Percentiles rank a stretch among this genome's conserved stretches.
Conservation (phyloP, 2,113 vertebrate species). For the Dicentrarchus labrax region DNA sequence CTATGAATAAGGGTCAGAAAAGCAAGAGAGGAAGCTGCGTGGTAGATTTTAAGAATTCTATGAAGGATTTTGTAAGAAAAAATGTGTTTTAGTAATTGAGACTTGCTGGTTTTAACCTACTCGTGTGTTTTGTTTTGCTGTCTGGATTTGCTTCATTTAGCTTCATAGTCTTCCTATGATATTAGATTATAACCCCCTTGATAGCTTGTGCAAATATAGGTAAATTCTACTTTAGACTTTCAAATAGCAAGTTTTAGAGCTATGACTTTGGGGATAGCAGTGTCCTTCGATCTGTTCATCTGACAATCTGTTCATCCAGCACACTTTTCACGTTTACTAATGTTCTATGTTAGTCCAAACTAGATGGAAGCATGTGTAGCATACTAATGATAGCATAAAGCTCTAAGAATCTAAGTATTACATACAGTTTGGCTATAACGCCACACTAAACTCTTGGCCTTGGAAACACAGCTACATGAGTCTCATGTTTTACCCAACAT, state of each 20-base stretch:
- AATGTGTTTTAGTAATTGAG: not conserved
- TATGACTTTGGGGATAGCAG: not conserved
- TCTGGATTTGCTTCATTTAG: not conserved
- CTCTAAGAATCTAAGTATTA: not conserved
- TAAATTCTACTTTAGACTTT: not conserved
- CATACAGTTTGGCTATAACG: not conserved
- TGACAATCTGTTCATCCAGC: not conserved
- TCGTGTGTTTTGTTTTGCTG: not conserved
- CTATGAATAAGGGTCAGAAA: not conserved
- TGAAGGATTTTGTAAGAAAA: constrained; percentile 15
- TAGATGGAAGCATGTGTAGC: too few relatives aligned
- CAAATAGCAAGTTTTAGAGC: not conserved
- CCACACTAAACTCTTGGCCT: too few relatives aligned
- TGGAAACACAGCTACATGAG: too few relatives aligned
- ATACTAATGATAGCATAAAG: not conserved
- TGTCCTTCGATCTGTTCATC: not conserved
- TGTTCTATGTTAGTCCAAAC: not conserved
- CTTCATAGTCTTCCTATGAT: not conserved
- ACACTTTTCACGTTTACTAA: not conserved
- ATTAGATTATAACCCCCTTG: not conserved
- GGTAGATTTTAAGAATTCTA: constrained; percentile 2
- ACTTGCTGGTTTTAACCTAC: not conserved
- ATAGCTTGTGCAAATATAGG: not conserved
- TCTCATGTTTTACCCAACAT: too few relatives aligned
- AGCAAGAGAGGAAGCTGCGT: not conserved